Percentiles rank a stretch among this genome's conserved stretches.
Evolutionary conservation across 1,140 invertebrate species (phyloP).

Genomic region (Penaeus indicus): DNA sequence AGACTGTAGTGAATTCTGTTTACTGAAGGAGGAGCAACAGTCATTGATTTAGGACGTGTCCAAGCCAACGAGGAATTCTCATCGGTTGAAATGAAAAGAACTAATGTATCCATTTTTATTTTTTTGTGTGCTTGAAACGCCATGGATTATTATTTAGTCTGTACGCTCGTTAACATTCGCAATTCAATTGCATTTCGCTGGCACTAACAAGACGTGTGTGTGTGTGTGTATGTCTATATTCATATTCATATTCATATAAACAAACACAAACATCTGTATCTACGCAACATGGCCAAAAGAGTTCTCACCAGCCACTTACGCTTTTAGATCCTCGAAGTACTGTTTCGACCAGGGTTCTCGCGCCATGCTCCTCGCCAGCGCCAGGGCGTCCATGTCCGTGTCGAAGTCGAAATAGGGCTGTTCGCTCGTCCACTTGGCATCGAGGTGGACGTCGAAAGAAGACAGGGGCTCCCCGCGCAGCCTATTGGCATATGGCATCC

Average conservation of each 20-base stretch:
- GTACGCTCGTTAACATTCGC: too few relatives aligned
- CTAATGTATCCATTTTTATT: too few relatives aligned
- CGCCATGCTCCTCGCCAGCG: conserved; percentile 76
- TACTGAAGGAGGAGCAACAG: too few relatives aligned
- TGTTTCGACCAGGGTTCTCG: conserved; percentile 78
- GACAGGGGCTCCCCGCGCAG: conserved; percentile 41
- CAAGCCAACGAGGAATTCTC: too few relatives aligned
- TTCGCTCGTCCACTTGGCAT: conserved; percentile 69
- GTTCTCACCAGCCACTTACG: conserved; percentile 37
- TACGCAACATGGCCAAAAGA: background rate
- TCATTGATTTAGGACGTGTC: too few relatives aligned
- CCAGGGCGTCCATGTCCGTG: conserved; percentile 75
- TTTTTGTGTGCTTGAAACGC: too few relatives aligned
- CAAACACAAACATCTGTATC: background rate
- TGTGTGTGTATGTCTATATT: background rate
- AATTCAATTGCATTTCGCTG: too few relatives aligned
- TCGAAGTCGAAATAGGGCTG: conserved; percentile 77
- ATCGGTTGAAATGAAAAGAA: too few relatives aligned
- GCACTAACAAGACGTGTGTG: background rate
- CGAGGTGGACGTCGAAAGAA: conserved; percentile 68
- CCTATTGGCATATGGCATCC: background rate
- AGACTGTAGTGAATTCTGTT: too few relatives aligned
- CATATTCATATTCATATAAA: background rate
- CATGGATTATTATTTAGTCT: too few relatives aligned
- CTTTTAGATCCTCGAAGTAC: conserved; percentile 77